Conservation (phyloP, 2,888 invertebrate species). For the Nasonia oneida region DNA sequence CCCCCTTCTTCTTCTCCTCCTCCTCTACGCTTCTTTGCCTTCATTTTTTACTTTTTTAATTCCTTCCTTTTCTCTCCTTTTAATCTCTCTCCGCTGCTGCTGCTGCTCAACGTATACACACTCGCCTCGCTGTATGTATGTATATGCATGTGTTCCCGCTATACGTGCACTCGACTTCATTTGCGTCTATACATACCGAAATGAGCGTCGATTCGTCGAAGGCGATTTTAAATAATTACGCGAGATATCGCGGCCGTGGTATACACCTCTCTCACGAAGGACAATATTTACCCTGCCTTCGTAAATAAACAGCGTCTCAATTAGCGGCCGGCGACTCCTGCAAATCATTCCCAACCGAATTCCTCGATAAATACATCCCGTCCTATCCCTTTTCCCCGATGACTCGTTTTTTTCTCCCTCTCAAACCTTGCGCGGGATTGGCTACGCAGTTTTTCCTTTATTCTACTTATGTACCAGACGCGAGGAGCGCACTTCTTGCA, state of each 20-base stretch:
- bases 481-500: not conserved
- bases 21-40: conserved; percentile 60
- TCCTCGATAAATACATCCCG: not conserved
- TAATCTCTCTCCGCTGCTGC: conserved; percentile 68
- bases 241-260: not conserved
- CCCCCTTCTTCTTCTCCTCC: conserved; percentile 55
- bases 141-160: not conserved
- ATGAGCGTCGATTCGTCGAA: not conserved
- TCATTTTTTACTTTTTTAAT: conserved; percentile 62
- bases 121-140: conserved; percentile 27
- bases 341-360: conserved; percentile 6
- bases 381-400: not conserved
- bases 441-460: not conserved
- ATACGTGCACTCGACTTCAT: conserved; percentile 2
- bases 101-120: conserved; percentile 33
- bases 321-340: not conserved
- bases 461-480: not conserved
- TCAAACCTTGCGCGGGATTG: not conserved
- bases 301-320: not conserved
- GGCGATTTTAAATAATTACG: not conserved
- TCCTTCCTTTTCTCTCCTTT: conserved; percentile 72
- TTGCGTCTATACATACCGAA: not conserved
- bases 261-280: not conserved
- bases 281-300: not conserved
- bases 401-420: not conserved